Evolutionary conservation across 1,140 invertebrate species (phyloP), one percentile per base, ranked within the genome.

Genomic region (Whitmania pigra): DNA sequence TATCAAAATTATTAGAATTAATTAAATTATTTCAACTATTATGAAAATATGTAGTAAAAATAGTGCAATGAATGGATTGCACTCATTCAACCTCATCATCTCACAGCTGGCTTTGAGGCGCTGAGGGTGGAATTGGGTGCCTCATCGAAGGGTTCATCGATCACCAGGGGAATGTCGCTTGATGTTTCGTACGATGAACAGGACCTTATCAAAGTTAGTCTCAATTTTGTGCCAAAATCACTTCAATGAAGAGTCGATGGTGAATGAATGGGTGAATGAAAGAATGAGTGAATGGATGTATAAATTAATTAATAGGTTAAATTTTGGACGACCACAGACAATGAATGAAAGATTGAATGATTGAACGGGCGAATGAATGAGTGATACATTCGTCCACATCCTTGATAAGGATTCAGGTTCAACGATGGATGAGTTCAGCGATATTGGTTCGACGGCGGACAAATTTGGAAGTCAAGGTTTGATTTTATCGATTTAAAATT

Each of bases 51-150:
- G n/a, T n/a, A n/a, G n/a, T n/a, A n/a, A n/a, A n/a, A n/a, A n/a
- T n/a, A n/a, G n/a, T n/a, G 31, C 31, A 36, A 36, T 36, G 6
- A 36, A 36, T 36, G n/a, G n/a, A n/a, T n/a, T n/a, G n/a, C n/a
- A 3, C 31, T 36, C 31, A 36, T 6, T 36, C 6, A 6, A 36
- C 31, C 31, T 36, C 31, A 3, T 75, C 11, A 49, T 13, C 15
- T 49, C 15, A 22, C 67, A 63, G 57, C 68, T 78, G 88, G 88
- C 74, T 90, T 89, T 81, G 88, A 90, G 78, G 86, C 85, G 67
- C 82, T 87, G 77, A 89, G 86, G 78, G 88, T 87, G 79, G 90
- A 87, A 85, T 82, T 89, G 70, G 87, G 87, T 76, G 86, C 87
- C 73, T 89, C 84, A 75, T 70, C 69, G 3, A 85, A 85, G 74